phyloP scores from a whole-genome alignment of 35 echinoderm and acorn worm genomes.

The Lytechinus variegatus region DNA sequence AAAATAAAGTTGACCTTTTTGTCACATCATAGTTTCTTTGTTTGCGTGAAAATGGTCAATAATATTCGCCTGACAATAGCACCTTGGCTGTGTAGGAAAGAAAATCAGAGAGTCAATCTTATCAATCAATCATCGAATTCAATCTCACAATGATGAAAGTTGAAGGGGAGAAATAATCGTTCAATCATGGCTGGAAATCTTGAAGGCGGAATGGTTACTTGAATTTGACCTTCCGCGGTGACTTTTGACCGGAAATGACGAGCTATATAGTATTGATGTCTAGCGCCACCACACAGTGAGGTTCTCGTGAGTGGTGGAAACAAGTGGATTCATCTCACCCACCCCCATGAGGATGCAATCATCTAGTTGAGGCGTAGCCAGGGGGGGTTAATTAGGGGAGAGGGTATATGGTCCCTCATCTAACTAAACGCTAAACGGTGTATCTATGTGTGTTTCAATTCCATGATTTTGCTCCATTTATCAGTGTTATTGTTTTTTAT shows the following conservation, averaged over 20 bases:
- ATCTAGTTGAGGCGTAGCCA: not conserved
- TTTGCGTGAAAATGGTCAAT: not conserved
- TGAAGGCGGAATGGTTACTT: not conserved
- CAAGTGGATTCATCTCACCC: not conserved
- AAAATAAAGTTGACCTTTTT: not conserved
- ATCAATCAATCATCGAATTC: not conserved
- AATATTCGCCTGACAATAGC: not conserved
- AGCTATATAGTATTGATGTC: not conserved
- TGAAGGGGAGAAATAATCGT: not conserved
- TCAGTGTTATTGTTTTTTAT: no score
- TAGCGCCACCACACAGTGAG: not conserved
- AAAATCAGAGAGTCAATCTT: not conserved
- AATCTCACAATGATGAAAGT: not conserved
- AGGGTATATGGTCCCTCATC: not conserved
- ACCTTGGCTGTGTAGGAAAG: not conserved
- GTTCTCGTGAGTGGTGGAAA: not conserved
- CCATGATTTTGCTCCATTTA: no score
- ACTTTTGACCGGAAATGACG: constrained; percentile 16
- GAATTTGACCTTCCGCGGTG: not conserved
- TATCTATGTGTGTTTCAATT: no score
- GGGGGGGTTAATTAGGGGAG: not conserved
- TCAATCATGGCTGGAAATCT: not conserved
- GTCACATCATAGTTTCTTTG: not conserved
- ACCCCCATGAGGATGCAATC: not conserved
- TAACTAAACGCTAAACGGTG: no score